Conservation (phyloP, 2,797 vertebrate genomes). For the Smutsia temminckii region DNA sequence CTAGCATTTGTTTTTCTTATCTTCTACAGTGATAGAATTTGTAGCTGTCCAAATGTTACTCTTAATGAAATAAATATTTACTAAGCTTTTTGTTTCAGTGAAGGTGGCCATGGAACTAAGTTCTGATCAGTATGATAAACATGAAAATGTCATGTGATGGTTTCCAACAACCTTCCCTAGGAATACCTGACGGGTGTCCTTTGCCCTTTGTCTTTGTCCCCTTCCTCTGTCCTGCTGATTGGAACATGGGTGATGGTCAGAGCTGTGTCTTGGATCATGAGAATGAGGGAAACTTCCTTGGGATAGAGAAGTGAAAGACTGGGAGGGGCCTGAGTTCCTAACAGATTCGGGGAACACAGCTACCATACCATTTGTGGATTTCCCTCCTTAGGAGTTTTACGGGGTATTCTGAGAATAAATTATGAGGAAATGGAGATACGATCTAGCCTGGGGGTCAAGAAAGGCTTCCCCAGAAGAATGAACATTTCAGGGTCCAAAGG, state of each 20-base stretch:
- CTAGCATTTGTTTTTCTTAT: not conserved
- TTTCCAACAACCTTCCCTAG: not conserved
- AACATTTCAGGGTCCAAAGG: not conserved
- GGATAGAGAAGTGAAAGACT: not conserved
- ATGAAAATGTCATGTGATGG: not conserved
- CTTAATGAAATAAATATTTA: not conserved
- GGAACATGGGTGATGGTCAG: not conserved
- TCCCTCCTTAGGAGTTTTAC: not conserved
- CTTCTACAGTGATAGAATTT: not conserved
- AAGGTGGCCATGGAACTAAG: not conserved
- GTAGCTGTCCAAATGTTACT: not conserved
- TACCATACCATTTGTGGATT: not conserved
- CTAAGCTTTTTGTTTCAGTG: not conserved
- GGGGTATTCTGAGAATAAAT: not conserved
- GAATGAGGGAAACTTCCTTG: not conserved
- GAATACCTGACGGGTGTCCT: not conserved
- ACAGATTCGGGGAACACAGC: not conserved
- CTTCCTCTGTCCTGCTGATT: not conserved
- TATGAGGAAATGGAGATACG: not conserved
- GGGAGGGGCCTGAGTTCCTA: not conserved
- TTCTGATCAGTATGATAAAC: not conserved
- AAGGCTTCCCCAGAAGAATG: not conserved
- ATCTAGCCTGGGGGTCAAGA: not conserved
- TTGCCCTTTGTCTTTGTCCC: not conserved
- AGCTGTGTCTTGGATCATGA: not conserved